Evolutionary conservation across 2,797 vertebrate genomes (phyloP), one percentile per base, ranked within the genome.

Genomic region (Danio albolineatus): DNA sequence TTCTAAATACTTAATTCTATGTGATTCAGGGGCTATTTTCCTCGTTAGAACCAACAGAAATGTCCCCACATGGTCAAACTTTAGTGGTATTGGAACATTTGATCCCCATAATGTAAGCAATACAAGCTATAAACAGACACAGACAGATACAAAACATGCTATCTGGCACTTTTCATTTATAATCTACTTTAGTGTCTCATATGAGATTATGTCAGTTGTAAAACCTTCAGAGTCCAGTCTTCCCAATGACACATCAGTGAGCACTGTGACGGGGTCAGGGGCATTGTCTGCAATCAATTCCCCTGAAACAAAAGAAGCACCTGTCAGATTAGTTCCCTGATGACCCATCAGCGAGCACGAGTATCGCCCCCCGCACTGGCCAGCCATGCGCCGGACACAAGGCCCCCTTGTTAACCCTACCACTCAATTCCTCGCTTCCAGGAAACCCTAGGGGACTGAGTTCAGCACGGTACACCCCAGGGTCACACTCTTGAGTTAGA

Each of bases 241-340:
- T 88, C 87, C 86, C 85, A 85, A 86, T 83, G 89, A 88, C 81
- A 84, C 87, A 85, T 86, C 86, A 88, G 44, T 76, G 85, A 88
- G 88, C 88, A 88, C 83, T 90, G 88, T 90, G 88, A 92, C 90
- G 91, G 89, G 59, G 85, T 78, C 82, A 82, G 80, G 66, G 78
- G 89, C 89, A 93, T 94, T 95, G 91, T 93, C 85, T 91, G 89
- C 88, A 89, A 91, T 92, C 89, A 62, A 83, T 85, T 90, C 89
- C 91, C 88, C 56, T 72, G 84, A 91, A 88, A 96, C 95, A 96
- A 96, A 95, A 90, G 92, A 90, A 94, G 92, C 96, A 96, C 95
- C 96, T 96, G 96, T 94, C 91, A 92, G 92, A 93, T 91, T 89
- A 81, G 86, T 49, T 61, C 81, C 67, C 87, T 87, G 85, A 90